These are phyloP conservation scores for Zele albiditarsus DNA, from an alignment of 2,888 invertebrate genomes.

Conservation along the genomic window DNA sequence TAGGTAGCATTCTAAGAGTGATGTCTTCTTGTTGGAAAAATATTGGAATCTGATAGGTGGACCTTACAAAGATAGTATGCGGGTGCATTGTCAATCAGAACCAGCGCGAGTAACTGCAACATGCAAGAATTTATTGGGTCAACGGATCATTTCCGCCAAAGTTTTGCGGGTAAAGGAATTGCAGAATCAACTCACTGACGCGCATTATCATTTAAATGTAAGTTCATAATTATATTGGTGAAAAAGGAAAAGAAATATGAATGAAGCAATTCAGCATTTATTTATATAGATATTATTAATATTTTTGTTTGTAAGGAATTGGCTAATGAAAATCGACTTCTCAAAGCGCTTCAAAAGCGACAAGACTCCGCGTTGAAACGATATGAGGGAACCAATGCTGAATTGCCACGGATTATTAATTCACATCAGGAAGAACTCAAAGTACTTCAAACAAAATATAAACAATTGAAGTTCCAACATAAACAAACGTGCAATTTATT, in stretches of 20 bases:
- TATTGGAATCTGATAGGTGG: slow-evolving; percentile 48
- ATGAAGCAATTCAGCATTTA: neutral
- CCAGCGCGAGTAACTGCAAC: slow-evolving; percentile 49
- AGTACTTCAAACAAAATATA: slow-evolving; percentile 81
- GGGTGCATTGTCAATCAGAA: slow-evolving; percentile 68
- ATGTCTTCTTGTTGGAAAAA: neutral
- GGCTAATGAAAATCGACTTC: slow-evolving; percentile 82
- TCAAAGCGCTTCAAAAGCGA: slow-evolving; percentile 85
- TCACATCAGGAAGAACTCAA: slow-evolving; percentile 87
- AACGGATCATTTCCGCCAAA: slow-evolving; percentile 85
- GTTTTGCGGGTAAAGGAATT: slow-evolving; percentile 83
- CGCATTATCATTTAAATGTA: slow-evolving; percentile 85
- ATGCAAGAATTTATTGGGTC: slow-evolving; percentile 64
- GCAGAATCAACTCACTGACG: slow-evolving; percentile 86
- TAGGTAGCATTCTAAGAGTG: slow-evolving; percentile 12
- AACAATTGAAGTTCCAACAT: slow-evolving; percentile 78
- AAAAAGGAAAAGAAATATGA: neutral
- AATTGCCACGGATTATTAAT: slow-evolving; percentile 83
- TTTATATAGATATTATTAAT: slow-evolving; percentile 61
- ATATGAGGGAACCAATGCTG: slow-evolving; percentile 86
- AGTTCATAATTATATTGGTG: slow-evolving; percentile 55
- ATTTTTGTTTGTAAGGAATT: slow-evolving; percentile 74
- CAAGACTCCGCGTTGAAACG: slow-evolving; percentile 86
- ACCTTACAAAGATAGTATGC: slow-evolving; percentile 73
- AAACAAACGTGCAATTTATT: slow-evolving; percentile 79